Percentiles rank a stretch among this genome's conserved stretches.
Conservation (phyloP, 2,113 vertebrate species). For the Ceuthmochares aereus region DNA sequence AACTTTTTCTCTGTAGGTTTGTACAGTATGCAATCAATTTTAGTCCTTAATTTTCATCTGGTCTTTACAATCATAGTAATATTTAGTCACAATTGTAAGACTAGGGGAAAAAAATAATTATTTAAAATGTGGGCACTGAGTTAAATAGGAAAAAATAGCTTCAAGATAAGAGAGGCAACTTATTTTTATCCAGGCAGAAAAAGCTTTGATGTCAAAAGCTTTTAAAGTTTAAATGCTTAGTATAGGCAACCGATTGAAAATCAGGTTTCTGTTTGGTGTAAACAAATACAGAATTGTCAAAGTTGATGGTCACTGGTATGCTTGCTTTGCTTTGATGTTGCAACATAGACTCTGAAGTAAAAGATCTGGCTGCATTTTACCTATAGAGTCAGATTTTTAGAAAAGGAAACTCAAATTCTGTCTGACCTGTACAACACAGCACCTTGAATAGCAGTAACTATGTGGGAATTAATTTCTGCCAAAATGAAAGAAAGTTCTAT, state of each 20-base stretch:
- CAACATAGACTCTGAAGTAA: not conserved
- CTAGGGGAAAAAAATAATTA: not conserved
- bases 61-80: not conserved
- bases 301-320: not conserved
- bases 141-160: not conserved
- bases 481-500: not conserved
- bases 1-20: conserved; percentile 28
- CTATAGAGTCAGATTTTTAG: not conserved
- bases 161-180: not conserved
- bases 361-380: not conserved
- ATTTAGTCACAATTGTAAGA: not conserved
- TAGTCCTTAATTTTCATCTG: not conserved
- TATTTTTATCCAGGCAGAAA: not conserved
- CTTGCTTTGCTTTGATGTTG: not conserved
- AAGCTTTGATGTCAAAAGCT: not conserved
- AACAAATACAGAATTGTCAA: not conserved
- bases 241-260: not conserved
- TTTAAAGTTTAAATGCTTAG: not conserved
- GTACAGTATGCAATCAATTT: not conserved
- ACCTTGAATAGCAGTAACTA: not conserved
- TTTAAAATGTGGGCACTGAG: not conserved
- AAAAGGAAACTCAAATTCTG: not conserved
- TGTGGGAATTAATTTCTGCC: not conserved
- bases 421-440: not conserved
- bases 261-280: not conserved